A percentile compares a stretch with the other conserved stretches of the same genome.
Conservation (phyloP, 30 jellyfish, hydroid and myxozoan species). For the Turritopsis dohrnii region DNA sequence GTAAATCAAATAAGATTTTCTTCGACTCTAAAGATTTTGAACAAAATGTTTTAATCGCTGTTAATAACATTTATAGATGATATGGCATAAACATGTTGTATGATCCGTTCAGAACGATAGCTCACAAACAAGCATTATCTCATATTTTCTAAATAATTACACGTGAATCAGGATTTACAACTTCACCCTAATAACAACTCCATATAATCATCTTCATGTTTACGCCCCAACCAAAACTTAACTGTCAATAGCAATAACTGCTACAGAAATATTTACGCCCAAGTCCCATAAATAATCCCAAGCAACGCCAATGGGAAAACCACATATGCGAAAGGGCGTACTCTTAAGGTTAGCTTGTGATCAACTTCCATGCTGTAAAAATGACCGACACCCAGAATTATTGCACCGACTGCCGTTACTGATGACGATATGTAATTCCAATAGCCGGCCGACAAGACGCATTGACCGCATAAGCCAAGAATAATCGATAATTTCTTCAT, state of each 20-base stretch:
- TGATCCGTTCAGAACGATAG: no score
- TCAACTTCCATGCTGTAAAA: conserved; percentile 24
- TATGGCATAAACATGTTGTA: no score
- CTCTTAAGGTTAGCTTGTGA: conserved; percentile 7
- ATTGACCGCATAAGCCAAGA: background rate
- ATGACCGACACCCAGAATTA: background rate
- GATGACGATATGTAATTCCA: background rate
- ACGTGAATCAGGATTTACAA: background rate
- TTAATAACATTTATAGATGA: no score
- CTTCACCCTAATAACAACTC: background rate
- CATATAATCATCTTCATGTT: background rate
- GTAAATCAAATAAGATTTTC: no score
- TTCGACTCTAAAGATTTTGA: no score
- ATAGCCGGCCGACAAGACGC: background rate
- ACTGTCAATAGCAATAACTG: background rate
- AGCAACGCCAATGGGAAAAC: conserved; percentile 20
- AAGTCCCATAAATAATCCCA: conserved; percentile 6
- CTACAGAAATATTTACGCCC: background rate
- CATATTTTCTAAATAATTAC: no score
- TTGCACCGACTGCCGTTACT: background rate
- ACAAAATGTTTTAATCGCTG: no score
- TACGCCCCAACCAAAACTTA: background rate
- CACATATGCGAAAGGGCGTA: conserved; percentile 20
- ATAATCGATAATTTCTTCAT: conserved; percentile 8
- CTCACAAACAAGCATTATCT: no score